A percentile compares a stretch with the other conserved stretches of the same genome.
Conservation (phyloP, 2,888 invertebrate species). For the Ecdyonurus torrentis region DNA sequence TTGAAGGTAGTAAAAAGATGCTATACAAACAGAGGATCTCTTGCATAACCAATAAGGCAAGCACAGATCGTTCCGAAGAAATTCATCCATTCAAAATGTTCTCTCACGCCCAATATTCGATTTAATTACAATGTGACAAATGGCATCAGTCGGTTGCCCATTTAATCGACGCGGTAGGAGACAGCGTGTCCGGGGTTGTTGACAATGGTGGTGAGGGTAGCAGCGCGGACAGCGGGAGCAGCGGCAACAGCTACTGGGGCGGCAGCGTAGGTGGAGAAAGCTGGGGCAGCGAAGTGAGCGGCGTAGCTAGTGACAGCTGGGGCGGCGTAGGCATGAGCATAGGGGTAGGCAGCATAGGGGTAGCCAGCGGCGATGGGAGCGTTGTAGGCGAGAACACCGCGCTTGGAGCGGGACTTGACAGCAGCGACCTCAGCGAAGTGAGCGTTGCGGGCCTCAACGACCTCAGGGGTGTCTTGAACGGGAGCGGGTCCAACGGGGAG, state of each 20-base stretch:
- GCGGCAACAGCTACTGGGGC: constrained; percentile 14
- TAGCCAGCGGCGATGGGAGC: constrained; percentile 6
- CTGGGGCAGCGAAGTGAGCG: constrained; percentile 6
- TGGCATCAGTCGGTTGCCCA: background rate
- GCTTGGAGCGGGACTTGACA: constrained; percentile 19
- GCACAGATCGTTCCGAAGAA: background rate
- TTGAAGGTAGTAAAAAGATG: constrained; percentile 1
- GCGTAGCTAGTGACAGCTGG: constrained; percentile 8
- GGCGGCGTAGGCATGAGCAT: constrained; percentile 8
- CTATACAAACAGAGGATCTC: background rate
- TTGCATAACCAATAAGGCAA: background rate
- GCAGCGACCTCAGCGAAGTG: constrained; percentile 25
- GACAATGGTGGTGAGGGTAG: constrained; percentile 24
- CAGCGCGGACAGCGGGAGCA: constrained; percentile 18
- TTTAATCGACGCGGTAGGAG: constrained; percentile 25
- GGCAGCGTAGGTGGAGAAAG: constrained; percentile 10
- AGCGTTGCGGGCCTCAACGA: constrained; percentile 28
- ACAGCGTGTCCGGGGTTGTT: constrained; percentile 28
- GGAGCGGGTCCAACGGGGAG: constrained; percentile 14
- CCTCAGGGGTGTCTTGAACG: constrained; percentile 19
- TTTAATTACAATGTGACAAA: background rate
- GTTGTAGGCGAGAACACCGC: constrained; percentile 10
- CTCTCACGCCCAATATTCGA: background rate
- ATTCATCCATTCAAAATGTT: background rate
- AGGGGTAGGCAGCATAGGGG: constrained; percentile 7